Conservation (phyloP, 37 sponge, comb jelly and placozoan species). For the Mnemiopsis leidyi region DNA sequence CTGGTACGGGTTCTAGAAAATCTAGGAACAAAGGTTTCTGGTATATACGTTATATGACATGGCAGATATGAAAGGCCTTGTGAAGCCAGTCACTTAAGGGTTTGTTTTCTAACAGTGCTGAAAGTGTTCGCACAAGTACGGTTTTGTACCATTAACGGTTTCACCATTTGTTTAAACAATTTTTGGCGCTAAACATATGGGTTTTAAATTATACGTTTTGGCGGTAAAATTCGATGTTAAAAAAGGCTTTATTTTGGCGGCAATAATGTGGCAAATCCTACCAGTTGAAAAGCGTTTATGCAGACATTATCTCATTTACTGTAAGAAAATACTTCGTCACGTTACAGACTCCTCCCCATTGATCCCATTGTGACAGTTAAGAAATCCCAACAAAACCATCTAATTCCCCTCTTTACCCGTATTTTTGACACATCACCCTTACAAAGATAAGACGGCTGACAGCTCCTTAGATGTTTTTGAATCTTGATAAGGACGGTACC, state of each 20-base stretch:
- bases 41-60: neutral
- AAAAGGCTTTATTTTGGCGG: neutral
- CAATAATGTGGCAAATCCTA: neutral
- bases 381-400: neutral
- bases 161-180: neutral
- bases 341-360: neutral
- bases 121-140: neutral
- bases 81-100: neutral
- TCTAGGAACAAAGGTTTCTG: neutral
- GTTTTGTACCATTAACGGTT: neutral
- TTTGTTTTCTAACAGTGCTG: neutral
- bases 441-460: neutral
- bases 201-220: neutral
- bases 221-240: no score
- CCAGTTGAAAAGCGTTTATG: neutral
- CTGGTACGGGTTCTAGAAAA: neutral
- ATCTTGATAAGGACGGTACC: neutral
- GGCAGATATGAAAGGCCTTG: neutral
- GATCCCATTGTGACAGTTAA: neutral
- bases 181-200: neutral
- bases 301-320: neutral
- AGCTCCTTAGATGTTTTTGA: neutral
- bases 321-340: neutral
- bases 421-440: neutral
- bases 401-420: neutral